Evolutionary conservation across 2,888 invertebrate species (phyloP).

Genomic region (Melipona beecheii): DNA sequence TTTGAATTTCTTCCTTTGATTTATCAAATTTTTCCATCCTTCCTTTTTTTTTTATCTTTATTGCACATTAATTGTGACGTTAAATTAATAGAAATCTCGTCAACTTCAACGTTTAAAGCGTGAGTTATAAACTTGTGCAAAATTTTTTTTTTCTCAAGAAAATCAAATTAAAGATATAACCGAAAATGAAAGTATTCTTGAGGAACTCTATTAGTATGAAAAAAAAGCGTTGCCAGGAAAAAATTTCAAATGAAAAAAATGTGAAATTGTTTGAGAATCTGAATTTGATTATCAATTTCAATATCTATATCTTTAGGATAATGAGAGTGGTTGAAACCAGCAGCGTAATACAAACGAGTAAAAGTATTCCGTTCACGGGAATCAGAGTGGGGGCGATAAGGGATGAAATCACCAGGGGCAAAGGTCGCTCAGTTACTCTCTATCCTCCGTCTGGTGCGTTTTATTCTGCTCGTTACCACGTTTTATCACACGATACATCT

Average conservation of each 20-base stretch:
- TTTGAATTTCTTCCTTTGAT: neutral
- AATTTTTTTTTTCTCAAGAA: neutral
- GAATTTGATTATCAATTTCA: conserved; percentile 15
- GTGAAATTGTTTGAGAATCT: neutral
- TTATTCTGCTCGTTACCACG: conserved; percentile 52
- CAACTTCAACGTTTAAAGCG: neutral
- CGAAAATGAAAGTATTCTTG: neutral
- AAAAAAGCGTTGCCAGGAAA: neutral
- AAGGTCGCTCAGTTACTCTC: conserved; percentile 81
- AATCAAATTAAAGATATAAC: neutral
- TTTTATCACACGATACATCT: conserved; percentile 24
- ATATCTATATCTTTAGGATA: conserved; percentile 29
- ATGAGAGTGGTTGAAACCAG: conserved; percentile 20
- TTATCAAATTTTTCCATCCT: neutral
- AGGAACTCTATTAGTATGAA: no score
- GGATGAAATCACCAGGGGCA: conserved; percentile 79
- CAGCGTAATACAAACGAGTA: conserved; percentile 42
- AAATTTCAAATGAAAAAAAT: neutral
- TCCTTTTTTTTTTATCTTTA: no score
- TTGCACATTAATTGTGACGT: no score
- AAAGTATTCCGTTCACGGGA: conserved; percentile 65
- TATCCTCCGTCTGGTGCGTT: conserved; percentile 72
- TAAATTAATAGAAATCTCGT: neutral
- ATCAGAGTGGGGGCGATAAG: conserved; percentile 77
- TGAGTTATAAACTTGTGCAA: neutral